Base-by-base conservation (phyloP, 2,797 vertebrate species). In the Pangasius djambal region DNA sequence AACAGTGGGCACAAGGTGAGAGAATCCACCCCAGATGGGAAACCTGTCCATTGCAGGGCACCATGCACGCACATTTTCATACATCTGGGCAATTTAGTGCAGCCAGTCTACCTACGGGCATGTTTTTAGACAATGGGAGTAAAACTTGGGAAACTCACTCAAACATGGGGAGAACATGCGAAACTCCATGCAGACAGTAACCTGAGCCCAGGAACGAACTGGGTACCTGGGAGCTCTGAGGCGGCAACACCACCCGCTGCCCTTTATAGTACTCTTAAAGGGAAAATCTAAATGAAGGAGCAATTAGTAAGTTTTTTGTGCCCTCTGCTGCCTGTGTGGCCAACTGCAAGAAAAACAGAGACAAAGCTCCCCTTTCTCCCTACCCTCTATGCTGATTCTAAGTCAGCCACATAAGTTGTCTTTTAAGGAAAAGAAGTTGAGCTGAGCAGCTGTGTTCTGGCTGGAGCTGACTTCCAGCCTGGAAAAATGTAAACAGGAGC, bases 401-500 rank as follows among this genome's bases (percentile, higher is more conserved):
- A 61, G 9, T 44, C 1, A 63, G 20, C 12, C 28, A 20, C 15
- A n/a, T 18, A 44, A 48, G 13, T 65, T 59, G 52, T 81, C 78
- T 81, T 83, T 83, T 83, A 83, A n/a, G 37, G 57, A 28, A 83
- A 44, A 44, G 57, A 20, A 15, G 1, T 82, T 44, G 52, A 34
- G 52, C n/a, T 57, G 31, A 59, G 55, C 78, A 59, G 55, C 31
- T 37, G 78, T 34, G 78, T 40, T 63, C 22, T 83, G 57, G 12
- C 57, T 63, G 9, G 37, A 83, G 57, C 37, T 63, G 81, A 61
- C 34, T 15, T 63, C 22, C 57, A 63, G 57, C 37, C 57, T 63
- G 22, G 81, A 44, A 28, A 82, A 63, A 83, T 83, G 57, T 83
- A 83, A 83, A 83, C 81, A 83, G 31, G 28, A 61, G 81, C 37